phyloP scores from a whole-genome alignment of 1,140 invertebrate genomes.

The Microplitis mediator region DNA sequence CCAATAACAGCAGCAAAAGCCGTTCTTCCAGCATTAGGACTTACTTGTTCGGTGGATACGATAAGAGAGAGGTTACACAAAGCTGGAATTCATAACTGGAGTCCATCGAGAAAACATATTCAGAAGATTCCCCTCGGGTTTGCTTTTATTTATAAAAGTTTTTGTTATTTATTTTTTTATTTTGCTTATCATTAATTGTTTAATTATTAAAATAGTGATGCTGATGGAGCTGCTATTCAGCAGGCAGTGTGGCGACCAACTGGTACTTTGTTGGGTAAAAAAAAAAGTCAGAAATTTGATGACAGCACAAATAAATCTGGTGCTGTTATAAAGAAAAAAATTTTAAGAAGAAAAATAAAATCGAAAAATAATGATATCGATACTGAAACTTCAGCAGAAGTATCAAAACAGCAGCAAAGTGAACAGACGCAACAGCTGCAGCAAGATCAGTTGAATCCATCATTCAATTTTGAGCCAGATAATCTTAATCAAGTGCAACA shows the following conservation, averaged over 20 bases:
- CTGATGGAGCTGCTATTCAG: constrained; percentile 51
- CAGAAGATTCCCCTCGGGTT: constrained; percentile 57
- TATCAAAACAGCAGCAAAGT: constrained; percentile 12
- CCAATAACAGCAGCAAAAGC: constrained; percentile 59
- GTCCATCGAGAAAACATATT: constrained; percentile 58
- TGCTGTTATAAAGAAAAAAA: constrained; percentile 38
- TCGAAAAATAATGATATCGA: constrained; percentile 28
- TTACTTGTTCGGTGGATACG: constrained; percentile 59
- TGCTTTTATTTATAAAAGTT: constrained; percentile 10
- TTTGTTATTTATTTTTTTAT: constrained; percentile 5
- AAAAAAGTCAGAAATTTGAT: constrained; percentile 42
- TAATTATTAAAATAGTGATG: constrained; percentile 38
- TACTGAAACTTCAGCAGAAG: constrained; percentile 14
- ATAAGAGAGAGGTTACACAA: constrained; percentile 58
- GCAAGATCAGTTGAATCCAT: constrained; percentile 13
- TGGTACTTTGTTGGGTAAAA: constrained; percentile 57
- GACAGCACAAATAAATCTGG: constrained; percentile 33
- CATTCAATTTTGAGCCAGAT: constrained; percentile 36
- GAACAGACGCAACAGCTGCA: background rate
- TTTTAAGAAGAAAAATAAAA: constrained; percentile 36
- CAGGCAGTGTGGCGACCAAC: constrained; percentile 60
- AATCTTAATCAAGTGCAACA: constrained; percentile 28
- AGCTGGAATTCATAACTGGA: constrained; percentile 62
- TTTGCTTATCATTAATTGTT: background rate
- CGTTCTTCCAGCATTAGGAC: constrained; percentile 55